Conservation (phyloP, 2,888 invertebrate genomes). For the Liopterus haemorrhoidalis region DNA sequence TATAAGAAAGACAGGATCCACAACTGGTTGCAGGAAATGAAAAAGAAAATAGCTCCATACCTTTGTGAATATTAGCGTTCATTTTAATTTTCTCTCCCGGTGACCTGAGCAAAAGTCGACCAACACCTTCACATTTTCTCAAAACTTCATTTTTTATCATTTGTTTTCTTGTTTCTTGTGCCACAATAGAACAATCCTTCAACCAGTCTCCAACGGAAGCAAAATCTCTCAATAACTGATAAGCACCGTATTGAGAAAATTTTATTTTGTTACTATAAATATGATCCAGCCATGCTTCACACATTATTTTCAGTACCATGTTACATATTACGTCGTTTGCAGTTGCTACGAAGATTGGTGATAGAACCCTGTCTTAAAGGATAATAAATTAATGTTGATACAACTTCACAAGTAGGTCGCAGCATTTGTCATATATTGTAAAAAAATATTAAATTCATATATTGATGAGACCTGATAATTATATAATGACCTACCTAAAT, state of each 20-base stretch:
- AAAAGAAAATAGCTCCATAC: no score
- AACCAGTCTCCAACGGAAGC: slow-evolving; percentile 74
- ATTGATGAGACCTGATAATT: background rate
- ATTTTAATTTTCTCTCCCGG: slow-evolving; percentile 82
- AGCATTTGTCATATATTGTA: slow-evolving; percentile 5
- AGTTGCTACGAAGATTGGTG: slow-evolving; percentile 73
- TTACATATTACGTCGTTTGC: slow-evolving; percentile 67
- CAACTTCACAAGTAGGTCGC: slow-evolving; percentile 6
- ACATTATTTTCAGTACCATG: slow-evolving; percentile 73
- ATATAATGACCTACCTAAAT: slow-evolving; percentile 52
- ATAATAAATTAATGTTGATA: slow-evolving; percentile 36
- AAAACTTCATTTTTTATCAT: slow-evolving; percentile 60
- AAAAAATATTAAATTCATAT: background rate
- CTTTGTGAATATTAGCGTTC: slow-evolving; percentile 42
- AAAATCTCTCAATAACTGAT: slow-evolving; percentile 75
- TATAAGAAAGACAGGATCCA: no score
- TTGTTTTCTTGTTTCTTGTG: slow-evolving; percentile 51
- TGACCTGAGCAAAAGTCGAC: slow-evolving; percentile 68
- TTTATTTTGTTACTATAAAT: slow-evolving; percentile 76
- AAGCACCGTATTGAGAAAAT: slow-evolving; percentile 74
- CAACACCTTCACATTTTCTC: slow-evolving; percentile 79
- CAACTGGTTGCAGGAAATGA: no score
- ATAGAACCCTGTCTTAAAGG: slow-evolving; percentile 69
- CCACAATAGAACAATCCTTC: slow-evolving; percentile 53
- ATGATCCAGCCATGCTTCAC: slow-evolving; percentile 83